Evolutionary conservation across 2,888 invertebrate genomes (phyloP), one percentile per base, ranked within the genome.

Genomic region (Synanthedon myopaeformis): DNA sequence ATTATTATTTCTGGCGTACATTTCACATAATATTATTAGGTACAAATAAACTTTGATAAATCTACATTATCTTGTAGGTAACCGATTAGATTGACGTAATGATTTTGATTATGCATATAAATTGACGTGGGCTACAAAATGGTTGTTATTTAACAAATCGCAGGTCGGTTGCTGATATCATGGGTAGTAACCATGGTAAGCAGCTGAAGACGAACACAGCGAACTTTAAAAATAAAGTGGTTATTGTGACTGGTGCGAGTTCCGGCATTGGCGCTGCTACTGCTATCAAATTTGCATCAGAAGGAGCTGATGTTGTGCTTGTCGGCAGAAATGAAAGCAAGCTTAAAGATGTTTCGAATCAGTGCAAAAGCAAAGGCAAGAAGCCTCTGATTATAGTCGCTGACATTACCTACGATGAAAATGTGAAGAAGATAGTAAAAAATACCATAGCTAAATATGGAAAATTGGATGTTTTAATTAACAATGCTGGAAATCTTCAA

Each of bases 381-480:
- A 56, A 55, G 17, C 35, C 57, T 14, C 35, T 69, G 4, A 54
- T 57, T 3, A 56, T 72, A 11, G 54, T 57, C 17, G 70, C 69
- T 11, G 69, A 72, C 12, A 61, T 72, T 10, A 62, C 64, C 0
- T 61, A 65, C 45, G 66, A 63, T 14, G 61, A 58, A 5, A 68
- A 72, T 17, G 53, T 58, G 1, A 59, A 59, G 42, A 64, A 57
- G 52, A 62, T 71, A 1, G 53, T 71, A 12, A 42, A 50, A 1
- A 55, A 57, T 13, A 69, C 71, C 2, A 52, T 68, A 3, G 53
- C 54, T 0, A 52, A 57, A 4, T 70, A 61, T 53, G 53, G 59
- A 3, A 67, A 60, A 60, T 54, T 70, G 4, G 63, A 71, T 19
- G 58, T 71, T 12, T 57, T 71, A 48, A 55, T 72, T 3, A 71